Conservation (phyloP, 30 jellyfish, hydroid and myxozoan species). For the Turritopsis rubra region DNA sequence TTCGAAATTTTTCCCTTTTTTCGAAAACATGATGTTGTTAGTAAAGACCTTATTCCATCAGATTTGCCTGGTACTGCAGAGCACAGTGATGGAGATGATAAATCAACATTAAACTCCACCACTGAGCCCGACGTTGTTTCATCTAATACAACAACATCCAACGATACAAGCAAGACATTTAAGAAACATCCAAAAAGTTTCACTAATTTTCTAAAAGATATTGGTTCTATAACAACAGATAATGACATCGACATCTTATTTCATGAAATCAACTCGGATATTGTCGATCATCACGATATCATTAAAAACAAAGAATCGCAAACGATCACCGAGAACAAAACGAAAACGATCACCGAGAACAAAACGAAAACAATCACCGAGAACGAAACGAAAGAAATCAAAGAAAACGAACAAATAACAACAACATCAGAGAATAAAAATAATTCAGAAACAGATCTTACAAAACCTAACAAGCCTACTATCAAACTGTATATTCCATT, state of each 20-base stretch:
- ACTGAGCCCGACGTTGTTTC: neutral
- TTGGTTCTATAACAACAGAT: neutral
- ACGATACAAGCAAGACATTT: neutral
- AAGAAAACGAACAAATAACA: constrained; percentile 28
- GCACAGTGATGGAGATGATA: neutral
- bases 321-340: neutral
- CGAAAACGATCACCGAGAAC: neutral
- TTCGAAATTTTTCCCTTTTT: constrained; percentile 87
- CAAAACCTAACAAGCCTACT: neutral
- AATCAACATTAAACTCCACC: neutral
- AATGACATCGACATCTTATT: neutral
- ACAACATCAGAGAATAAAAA: constrained; percentile 26
- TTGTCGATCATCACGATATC: neutral
- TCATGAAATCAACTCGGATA: neutral
- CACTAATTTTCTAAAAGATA: neutral
- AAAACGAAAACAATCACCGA: neutral
- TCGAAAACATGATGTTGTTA: constrained; percentile 23
- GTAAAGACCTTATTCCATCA: neutral
- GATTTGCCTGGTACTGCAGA: constrained; percentile 6
- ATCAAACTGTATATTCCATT: neutral
- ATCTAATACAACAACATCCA: neutral
- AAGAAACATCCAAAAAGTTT: neutral
- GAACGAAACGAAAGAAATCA: constrained; percentile 4
- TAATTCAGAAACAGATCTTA: neutral
- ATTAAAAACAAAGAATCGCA: neutral